Percentiles rank a stretch among this genome's conserved stretches.
These are phyloP conservation scores for Vesta saturnalis DNA, from an alignment of 2,888 invertebrate species.

Conservation along the genomic window DNA sequence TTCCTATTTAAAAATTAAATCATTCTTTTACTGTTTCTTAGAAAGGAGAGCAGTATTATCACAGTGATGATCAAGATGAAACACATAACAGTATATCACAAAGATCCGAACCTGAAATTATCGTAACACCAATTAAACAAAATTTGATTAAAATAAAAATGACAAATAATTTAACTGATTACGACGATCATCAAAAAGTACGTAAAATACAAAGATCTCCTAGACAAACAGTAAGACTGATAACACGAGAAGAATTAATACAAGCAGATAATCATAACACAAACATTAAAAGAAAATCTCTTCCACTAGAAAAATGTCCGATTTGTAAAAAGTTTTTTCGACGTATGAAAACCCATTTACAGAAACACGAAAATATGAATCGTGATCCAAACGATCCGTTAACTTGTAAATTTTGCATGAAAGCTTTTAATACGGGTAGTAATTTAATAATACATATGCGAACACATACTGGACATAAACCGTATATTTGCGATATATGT, in stretches of 20 bases:
- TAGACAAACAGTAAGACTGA: conserved; percentile 51
- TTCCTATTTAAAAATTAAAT: neutral
- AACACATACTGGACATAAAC: conserved; percentile 59
- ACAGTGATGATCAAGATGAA: conserved; percentile 10
- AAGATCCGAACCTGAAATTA: conserved; percentile 38
- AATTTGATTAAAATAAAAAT: conserved; percentile 31
- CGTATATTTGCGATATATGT: conserved; percentile 58
- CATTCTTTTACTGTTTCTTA: neutral
- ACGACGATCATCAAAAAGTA: conserved; percentile 20
- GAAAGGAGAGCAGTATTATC: conserved; percentile 15
- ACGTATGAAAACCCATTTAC: conserved; percentile 63
- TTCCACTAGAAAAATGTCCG: conserved; percentile 59
- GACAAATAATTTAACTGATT: conserved; percentile 7
- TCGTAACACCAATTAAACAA: conserved; percentile 39
- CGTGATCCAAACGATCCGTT: conserved; percentile 50
- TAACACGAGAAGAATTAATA: conserved; percentile 49
- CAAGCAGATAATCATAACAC: conserved; percentile 53
- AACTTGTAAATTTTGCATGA: conserved; percentile 53
- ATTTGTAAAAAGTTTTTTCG: conserved; percentile 60
- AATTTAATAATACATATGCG: conserved; percentile 59
- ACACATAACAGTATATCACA: conserved; percentile 11
- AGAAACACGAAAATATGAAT: conserved; percentile 56
- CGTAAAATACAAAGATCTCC: conserved; percentile 43
- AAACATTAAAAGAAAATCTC: conserved; percentile 55
- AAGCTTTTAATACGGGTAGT: conserved; percentile 56